A percentile compares a stretch with the other conserved stretches of the same genome.
These are phyloP conservation scores for Calyptommatus sinebrachiatus DNA, from an alignment of 2,113 vertebrate genomes.

Conservation along the genomic window DNA sequence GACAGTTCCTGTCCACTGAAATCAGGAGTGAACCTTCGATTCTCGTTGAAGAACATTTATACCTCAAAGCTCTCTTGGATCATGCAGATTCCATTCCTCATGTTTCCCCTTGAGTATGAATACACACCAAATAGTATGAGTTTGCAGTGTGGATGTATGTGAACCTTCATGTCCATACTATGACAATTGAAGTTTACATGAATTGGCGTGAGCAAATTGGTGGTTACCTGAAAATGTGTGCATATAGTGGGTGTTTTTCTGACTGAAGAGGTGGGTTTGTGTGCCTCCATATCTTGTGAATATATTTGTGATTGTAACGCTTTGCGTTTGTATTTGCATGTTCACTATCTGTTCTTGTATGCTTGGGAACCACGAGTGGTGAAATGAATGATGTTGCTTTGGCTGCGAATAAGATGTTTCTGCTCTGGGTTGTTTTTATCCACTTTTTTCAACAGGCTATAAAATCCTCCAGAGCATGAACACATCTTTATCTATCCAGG, in stretches of 20 bases:
- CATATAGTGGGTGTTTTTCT: background rate
- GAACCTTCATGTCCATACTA: background rate
- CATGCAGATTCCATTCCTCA: background rate
- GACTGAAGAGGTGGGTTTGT: background rate
- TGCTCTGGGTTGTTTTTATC: conserved; percentile 72
- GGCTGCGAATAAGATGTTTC: conserved; percentile 46
- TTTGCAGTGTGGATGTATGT: background rate
- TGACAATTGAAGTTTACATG: background rate
- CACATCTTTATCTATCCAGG: conserved; percentile 28
- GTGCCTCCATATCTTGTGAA: background rate
- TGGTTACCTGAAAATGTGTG: background rate
- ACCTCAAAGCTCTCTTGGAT: background rate
- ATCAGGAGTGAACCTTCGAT: too few relatives aligned
- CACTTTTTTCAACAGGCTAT: conserved; percentile 58
- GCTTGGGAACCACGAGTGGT: conserved; percentile 31
- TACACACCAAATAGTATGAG: background rate
- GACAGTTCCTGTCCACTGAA: too few relatives aligned
- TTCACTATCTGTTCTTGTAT: conserved; percentile 31
- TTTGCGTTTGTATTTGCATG: background rate
- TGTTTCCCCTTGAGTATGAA: background rate
- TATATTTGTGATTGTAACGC: background rate
- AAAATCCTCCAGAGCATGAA: conserved; percentile 70
- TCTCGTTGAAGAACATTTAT: background rate
- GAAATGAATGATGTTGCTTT: conserved; percentile 7
- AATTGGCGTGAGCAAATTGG: background rate